These are phyloP conservation scores for Leptopilina boulardi DNA, from an alignment of 1,140 invertebrate genomes.

Conservation along the genomic window DNA sequence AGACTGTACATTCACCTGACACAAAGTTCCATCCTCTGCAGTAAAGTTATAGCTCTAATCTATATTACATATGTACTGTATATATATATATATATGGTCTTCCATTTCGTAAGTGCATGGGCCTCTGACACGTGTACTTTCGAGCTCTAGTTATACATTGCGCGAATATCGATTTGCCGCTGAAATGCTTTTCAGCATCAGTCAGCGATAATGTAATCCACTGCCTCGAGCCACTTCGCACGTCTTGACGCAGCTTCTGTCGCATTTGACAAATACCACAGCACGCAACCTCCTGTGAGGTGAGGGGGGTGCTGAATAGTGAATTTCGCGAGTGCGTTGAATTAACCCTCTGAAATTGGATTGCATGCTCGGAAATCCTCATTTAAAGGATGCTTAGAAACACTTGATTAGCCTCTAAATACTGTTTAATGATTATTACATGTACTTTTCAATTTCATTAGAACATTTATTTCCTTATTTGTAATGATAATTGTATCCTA, in stretches of 20 bases:
- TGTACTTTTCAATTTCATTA: no score
- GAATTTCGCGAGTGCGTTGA: conserved; percentile 29
- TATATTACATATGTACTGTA: not conserved
- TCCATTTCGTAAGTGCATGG: not conserved
- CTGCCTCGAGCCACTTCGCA: conserved; percentile 23
- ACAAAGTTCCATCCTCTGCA: not conserved
- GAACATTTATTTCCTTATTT: no score
- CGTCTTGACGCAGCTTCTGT: conserved; percentile 28
- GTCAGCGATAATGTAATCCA: conserved; percentile 28
- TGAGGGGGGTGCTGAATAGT: conserved; percentile 9
- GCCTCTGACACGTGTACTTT: conserved; percentile 9
- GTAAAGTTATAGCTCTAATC: not conserved
- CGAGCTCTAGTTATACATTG: conserved; percentile 9
- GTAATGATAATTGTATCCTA: no score
- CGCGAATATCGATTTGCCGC: conserved; percentile 16
- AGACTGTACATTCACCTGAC: not conserved
- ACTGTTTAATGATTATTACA: not conserved
- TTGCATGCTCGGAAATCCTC: conserved; percentile 16
- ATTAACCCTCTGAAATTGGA: conserved; percentile 25
- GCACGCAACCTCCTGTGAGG: conserved; percentile 15
- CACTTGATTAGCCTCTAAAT: conserved; percentile 6
- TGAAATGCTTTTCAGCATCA: conserved; percentile 17
- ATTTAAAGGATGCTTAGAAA: not conserved
- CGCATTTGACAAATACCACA: conserved; percentile 32
- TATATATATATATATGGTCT: no score